Conservation (phyloP, 2,888 invertebrate genomes). For the Cecidostiba fungosa region DNA sequence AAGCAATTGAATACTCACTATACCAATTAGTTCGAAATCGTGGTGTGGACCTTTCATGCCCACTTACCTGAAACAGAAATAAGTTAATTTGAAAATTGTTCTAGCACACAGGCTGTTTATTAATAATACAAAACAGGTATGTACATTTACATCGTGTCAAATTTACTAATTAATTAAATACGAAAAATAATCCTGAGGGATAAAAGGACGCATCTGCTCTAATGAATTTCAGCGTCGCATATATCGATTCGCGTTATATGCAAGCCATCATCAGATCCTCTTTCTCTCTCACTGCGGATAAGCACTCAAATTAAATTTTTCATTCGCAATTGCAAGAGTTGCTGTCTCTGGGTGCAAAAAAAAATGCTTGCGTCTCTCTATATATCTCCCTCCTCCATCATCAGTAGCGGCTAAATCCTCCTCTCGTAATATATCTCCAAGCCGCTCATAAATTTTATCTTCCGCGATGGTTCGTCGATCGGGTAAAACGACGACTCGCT, state of each 20-base stretch:
- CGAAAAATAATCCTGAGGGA: too few species aligned
- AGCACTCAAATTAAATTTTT: slow-evolving; percentile 20
- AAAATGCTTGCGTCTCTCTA: neutral
- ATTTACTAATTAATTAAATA: too few species aligned
- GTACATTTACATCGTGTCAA: too few species aligned
- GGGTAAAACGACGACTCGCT: neutral
- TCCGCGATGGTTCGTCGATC: neutral
- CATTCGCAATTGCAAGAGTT: neutral
- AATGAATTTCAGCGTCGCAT: too few species aligned
- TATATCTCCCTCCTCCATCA: neutral
- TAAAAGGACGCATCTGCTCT: too few species aligned
- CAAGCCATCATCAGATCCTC: too few species aligned
- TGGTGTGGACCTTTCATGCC: neutral
- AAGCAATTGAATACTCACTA: neutral
- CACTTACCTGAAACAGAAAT: slow-evolving; percentile 9
- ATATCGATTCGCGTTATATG: too few species aligned
- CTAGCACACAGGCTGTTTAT: too few species aligned
- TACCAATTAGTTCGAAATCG: neutral
- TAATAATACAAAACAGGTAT: neutral
- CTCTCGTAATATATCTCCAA: neutral
- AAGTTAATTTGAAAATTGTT: neutral
- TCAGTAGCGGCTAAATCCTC: neutral
- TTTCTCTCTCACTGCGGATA: neutral
- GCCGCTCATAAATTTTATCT: slow-evolving; percentile 12
- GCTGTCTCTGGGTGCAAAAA: neutral